Evolutionary conservation across 2,888 invertebrate genomes (phyloP).

Genomic region (Tryphoninae sp.): DNA sequence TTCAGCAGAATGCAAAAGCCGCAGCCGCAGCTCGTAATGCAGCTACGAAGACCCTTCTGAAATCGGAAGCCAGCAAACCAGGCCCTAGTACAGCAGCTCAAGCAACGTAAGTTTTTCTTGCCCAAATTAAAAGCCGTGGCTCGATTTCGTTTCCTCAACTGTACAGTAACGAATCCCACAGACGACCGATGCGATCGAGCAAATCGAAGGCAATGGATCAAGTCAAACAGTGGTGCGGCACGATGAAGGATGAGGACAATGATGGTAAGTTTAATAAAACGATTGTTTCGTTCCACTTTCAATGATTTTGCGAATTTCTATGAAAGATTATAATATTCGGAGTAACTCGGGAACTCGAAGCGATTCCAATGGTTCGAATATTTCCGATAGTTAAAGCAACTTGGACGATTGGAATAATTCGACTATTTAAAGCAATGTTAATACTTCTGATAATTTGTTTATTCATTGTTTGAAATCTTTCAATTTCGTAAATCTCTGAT

Average conservation of each 20-base stretch:
- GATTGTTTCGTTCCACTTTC: background rate
- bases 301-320: background rate
- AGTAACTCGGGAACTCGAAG: background rate
- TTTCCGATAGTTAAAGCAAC: too few species aligned
- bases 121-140: background rate
- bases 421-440: too few species aligned
- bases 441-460: too few species aligned
- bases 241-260: constrained; percentile 83
- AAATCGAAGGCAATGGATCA: constrained; percentile 92
- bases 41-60: constrained; percentile 73
- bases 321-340: background rate
- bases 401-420: too few species aligned
- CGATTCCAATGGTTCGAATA: too few species aligned
- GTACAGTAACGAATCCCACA: constrained; percentile 70
- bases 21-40: constrained; percentile 46
- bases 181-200: constrained; percentile 89
- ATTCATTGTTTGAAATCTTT: background rate
- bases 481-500: background rate
- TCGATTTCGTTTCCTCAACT: background rate
- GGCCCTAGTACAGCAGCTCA: constrained; percentile 78
- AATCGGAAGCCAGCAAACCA: constrained; percentile 75
- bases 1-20: constrained; percentile 60
- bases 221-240: constrained; percentile 93
- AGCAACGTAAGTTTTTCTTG: constrained; percentile 70
- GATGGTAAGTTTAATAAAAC: constrained; percentile 69